Evolutionary conservation across 2,888 invertebrate genomes (phyloP).

Genomic region (Phortica okadai): DNA sequence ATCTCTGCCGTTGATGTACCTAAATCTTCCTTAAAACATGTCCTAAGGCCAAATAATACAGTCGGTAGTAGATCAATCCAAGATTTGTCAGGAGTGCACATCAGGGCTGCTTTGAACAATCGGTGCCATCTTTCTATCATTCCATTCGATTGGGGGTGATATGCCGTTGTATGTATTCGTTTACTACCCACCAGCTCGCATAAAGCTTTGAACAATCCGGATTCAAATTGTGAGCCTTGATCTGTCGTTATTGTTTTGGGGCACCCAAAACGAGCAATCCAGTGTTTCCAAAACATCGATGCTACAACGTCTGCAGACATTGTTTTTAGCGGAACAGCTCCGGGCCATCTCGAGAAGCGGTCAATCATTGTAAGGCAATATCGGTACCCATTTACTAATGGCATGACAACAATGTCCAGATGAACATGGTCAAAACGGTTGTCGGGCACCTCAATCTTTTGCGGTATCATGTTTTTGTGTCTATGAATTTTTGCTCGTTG

Average conservation of each 20-base stretch:
- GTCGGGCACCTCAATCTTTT: neutral
- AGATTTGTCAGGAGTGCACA: slow-evolving; percentile 45
- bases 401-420: neutral
- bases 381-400: neutral
- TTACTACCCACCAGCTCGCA: neutral
- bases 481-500: neutral
- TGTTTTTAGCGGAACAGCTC: neutral
- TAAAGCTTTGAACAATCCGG: neutral
- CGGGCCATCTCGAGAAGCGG: neutral
- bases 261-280: neutral
- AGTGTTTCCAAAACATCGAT: neutral
- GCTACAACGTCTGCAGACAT: neutral
- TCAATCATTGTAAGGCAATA: slow-evolving; percentile 2
- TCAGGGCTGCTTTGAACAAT: slow-evolving; percentile 71
- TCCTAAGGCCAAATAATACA: slow-evolving; percentile 16
- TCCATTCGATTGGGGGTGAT: slow-evolving; percentile 71
- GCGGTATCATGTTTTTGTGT: neutral
- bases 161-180: slow-evolving; percentile 56
- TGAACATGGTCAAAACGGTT: neutral
- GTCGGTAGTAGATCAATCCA: slow-evolving; percentile 43
- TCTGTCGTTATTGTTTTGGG: slow-evolving; percentile 3
- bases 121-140: slow-evolving; percentile 74
- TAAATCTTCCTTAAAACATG: neutral
- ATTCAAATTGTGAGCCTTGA: neutral
- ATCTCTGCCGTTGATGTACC: slow-evolving; percentile 44